phyloP scores from a whole-genome alignment of 2,888 invertebrate genomes.

The Ashinkailepas kermadecensis region DNA sequence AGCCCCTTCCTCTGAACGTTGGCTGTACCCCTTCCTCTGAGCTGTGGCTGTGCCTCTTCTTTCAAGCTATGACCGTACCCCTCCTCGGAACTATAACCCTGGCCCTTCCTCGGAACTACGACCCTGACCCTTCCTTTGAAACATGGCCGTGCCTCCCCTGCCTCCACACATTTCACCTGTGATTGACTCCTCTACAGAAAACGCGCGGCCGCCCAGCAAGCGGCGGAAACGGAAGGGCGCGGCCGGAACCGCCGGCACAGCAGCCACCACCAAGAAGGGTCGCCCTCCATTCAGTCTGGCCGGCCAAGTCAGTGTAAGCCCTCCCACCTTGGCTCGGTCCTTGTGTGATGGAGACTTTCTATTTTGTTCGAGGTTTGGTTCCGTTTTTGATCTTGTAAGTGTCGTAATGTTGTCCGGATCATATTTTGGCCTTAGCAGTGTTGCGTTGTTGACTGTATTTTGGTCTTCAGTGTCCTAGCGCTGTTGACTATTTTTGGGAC shows the following conservation, averaged over 20 bases:
- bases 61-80: neutral
- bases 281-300: conserved; percentile 94
- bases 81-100: too few relatives aligned
- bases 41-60: neutral
- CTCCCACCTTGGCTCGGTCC: conserved; percentile 21
- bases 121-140: neutral
- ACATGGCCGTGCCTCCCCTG: neutral
- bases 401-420: too few relatives aligned
- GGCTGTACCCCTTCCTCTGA: neutral
- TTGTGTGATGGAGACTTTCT: conserved; percentile 26
- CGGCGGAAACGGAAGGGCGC: conserved; percentile 91
- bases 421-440: too few relatives aligned
- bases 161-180: neutral
- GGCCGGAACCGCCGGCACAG: conserved; percentile 42
- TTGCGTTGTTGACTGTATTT: neutral
- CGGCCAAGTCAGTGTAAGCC: conserved; percentile 61
- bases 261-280: conserved; percentile 75
- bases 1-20: neutral
- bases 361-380: conserved; percentile 25
- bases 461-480: conserved; percentile 20
- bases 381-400: conserved; percentile 23
- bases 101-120: neutral
- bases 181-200: conserved; percentile 55
- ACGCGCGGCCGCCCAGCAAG: conserved; percentile 89
- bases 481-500: conserved; percentile 25